These are phyloP conservation scores for Babylonia areolata DNA, from an alignment of 1,140 invertebrate species.

Conservation along the genomic window DNA sequence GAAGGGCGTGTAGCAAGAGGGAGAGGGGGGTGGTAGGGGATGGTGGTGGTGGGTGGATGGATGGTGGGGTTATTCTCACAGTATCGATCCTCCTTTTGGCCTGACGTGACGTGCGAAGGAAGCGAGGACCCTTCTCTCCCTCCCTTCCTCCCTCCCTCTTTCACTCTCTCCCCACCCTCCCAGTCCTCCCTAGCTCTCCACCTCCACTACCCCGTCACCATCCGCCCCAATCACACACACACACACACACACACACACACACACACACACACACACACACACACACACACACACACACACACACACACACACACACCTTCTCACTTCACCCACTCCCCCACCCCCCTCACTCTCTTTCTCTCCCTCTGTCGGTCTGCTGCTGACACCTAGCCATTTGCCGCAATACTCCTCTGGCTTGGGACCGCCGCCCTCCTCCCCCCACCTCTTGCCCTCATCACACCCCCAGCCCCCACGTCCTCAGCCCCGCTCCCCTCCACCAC, in stretches of 20 bases:
- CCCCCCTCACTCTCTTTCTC: neutral
- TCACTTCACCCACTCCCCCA: neutral
- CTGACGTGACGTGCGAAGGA: no score
- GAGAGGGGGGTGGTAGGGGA: neutral
- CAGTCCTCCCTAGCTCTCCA: neutral
- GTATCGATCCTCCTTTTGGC: no score
- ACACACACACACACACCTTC: no score
- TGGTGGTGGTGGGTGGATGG: neutral
- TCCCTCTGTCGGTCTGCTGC: neutral
- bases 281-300: neutral
- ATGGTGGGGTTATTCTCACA: neutral
- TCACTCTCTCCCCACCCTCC: neutral
- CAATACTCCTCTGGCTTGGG: neutral
- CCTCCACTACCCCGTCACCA: neutral
- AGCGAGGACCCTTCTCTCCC: neutral
- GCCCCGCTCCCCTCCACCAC: neutral
- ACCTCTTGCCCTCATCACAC: no score
- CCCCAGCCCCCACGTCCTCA: no score
- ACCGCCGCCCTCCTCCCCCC: neutral
- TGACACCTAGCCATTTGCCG: constrained; percentile 25
- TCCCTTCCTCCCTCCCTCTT: constrained; percentile 3
- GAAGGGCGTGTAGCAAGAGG: neutral
- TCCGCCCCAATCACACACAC: neutral
- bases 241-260: neutral
- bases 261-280: neutral